Evolutionary conservation across 2,888 invertebrate species (phyloP), one percentile per base, ranked within the genome.

Genomic region (Drosophila kambysellisi): DNA sequence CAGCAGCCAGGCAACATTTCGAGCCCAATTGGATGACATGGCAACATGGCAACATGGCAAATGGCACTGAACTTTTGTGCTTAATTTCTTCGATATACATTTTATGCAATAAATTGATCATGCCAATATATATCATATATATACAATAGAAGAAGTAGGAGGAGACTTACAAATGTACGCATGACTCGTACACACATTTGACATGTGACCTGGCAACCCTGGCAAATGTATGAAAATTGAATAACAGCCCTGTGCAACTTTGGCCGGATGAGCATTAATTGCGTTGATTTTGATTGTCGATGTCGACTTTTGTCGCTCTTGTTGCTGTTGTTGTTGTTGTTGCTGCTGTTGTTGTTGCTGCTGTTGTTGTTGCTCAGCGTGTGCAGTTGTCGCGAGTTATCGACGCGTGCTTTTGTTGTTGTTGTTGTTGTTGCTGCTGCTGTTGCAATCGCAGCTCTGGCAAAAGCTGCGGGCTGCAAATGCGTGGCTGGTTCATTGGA

Each of bases 221-320:
- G 57, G 35, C 65, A 56, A 65, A 62, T 39, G 46, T 33, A 60
- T 56, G 51, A 37, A 57, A 57, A 74, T 56, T 62, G 33, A 68
- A 25, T 59, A 70, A 51, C 66, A 54, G n/a, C 54, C 37, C 37
- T 54, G 54, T 37, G 17, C 58, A 67, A 54, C 64, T 71, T 56
- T 56, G 56, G 91, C 87, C 91, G 87, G 91, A 91, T 87, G 87
- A 91, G 90, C 90, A 88, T 88, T 88, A 90, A 88, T 91, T 91
- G 88, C 87, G 90, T 91, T 88, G 88, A 91, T 91, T 90, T 75
- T 86, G 89, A 64, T 76, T 75, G 88, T 75, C 79, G 85, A 68
- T 74, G 79, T 57, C 70, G 83, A 57, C 60, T 64, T 48, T 48
- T 80, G 79, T 73, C 67, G 76, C 41, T 60, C 61, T 48, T 67